Base-by-base conservation (phyloP, 2,888 invertebrate species). In the Lepeophtheirus nordmannii region DNA sequence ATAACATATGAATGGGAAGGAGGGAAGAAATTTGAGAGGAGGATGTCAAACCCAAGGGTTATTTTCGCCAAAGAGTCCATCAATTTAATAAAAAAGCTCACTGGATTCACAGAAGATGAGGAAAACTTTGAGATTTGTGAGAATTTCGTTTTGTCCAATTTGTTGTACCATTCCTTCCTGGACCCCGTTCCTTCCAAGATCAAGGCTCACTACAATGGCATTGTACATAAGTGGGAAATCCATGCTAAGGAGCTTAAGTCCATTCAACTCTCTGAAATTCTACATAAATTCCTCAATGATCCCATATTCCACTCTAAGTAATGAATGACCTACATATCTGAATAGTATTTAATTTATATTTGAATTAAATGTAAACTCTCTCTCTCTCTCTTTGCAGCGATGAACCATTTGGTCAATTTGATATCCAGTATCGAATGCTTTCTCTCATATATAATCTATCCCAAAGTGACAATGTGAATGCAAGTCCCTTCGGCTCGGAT, bases 111-210 rank as follows among this genome's bases (percentile, higher is more conserved):
- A 11, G 41, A 23, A 9, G 59, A 60, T 9, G 66, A 66, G 38
- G 66, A 66, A 23, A 66, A 66, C 60, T 66, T 60, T 66, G 40
- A 20, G 40, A 60, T 66, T n/a, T 66, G 66, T 41, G 60, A 66
- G 20, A 58, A 38, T 17, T 66, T 66, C 23, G 70, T 62, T 38
- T 40, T 67, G 20, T 68, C 68, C 46, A 68, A 68, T 67, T 38
- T 68, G 14, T 23, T 67, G 30, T 68, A 67, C 56, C 68, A 68
- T 58, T 60, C 53, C 5, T 68, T 56, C 22, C 62, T 67, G 41
- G 68, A 68, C 30, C 66, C 68, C 1, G 57, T 39, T 58, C 57
- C 61, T 10, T 60, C 62, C 23, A 41, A 62, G 1, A 57, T 68
- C 56, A 40, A 57, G 22, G 56, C 39, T 17, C 46, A 60, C 39